Evolutionary conservation across 2,888 invertebrate species (phyloP).

Genomic region (Pristionchus fissidentatus): DNA sequence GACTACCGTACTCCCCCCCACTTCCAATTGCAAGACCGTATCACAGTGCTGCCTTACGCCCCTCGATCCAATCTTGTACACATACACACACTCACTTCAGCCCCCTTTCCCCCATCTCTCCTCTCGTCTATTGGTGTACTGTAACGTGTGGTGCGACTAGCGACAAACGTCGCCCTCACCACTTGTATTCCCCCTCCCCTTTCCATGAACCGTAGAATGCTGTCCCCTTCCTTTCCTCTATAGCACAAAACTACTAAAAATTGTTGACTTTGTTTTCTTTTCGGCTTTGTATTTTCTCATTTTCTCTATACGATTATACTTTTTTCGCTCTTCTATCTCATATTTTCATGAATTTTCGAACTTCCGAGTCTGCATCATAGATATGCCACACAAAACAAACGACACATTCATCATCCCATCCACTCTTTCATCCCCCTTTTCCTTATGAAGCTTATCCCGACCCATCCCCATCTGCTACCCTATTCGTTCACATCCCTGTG

Average conservation of each 20-base stretch:
- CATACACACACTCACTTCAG: background rate
- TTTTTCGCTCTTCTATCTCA: background rate
- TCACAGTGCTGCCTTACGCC: background rate
- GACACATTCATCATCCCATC: conserved; percentile 23
- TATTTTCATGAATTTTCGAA: background rate
- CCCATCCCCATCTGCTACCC: no score
- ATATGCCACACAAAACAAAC: background rate
- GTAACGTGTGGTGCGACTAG: conserved; percentile 23
- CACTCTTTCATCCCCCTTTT: conserved; percentile 1
- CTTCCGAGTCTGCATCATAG: conserved; percentile 2
- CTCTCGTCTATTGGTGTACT: conserved; percentile 30
- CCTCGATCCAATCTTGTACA: conserved; percentile 9
- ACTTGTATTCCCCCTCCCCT: background rate
- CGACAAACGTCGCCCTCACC: background rate
- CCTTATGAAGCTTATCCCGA: background rate
- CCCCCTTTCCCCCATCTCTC: background rate
- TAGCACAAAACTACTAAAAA: conserved; percentile 47
- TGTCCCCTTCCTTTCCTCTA: background rate
- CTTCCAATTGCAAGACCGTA: conserved; percentile 29
- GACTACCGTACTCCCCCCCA: background rate
- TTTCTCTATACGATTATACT: background rate
- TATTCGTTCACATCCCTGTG: background rate
- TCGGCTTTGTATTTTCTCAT: background rate
- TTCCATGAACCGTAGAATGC: background rate
- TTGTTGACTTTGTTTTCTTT: conserved; percentile 44